Conservation (phyloP, 2,797 vertebrate species). For the Rhinella marina region DNA sequence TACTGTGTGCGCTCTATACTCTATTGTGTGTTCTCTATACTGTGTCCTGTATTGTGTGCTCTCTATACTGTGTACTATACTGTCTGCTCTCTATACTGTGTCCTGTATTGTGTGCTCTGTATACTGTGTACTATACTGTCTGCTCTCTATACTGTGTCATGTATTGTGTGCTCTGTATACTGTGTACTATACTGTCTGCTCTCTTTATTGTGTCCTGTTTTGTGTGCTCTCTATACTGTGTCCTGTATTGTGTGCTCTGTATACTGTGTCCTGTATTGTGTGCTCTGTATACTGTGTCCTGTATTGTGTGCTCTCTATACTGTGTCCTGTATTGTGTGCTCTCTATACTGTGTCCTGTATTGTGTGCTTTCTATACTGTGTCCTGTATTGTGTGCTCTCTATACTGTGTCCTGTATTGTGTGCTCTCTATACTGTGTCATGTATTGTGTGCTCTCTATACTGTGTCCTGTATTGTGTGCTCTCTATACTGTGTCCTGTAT, state of each 20-base stretch:
- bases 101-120: not conserved
- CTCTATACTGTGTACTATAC: not conserved
- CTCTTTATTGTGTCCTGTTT: not conserved
- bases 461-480: not conserved
- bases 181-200: not conserved
- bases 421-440: not conserved
- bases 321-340: too few relatives aligned
- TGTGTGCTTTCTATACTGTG: too few relatives aligned
- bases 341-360: too few relatives aligned
- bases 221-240: not conserved
- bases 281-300: too few relatives aligned
- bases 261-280: not conserved
- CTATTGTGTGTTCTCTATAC: too few relatives aligned
- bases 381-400: too few relatives aligned
- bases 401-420: too few relatives aligned
- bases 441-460: not conserved
- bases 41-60: too few relatives aligned
- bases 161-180: not conserved
- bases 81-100: not conserved
- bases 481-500: not conserved
- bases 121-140: not conserved
- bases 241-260: not conserved
- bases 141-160: not conserved
- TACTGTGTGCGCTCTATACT: too few relatives aligned
- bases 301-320: too few relatives aligned